phyloP scores from a whole-genome alignment of 2,888 invertebrate genomes.

The Lithophane semibrunnea region DNA sequence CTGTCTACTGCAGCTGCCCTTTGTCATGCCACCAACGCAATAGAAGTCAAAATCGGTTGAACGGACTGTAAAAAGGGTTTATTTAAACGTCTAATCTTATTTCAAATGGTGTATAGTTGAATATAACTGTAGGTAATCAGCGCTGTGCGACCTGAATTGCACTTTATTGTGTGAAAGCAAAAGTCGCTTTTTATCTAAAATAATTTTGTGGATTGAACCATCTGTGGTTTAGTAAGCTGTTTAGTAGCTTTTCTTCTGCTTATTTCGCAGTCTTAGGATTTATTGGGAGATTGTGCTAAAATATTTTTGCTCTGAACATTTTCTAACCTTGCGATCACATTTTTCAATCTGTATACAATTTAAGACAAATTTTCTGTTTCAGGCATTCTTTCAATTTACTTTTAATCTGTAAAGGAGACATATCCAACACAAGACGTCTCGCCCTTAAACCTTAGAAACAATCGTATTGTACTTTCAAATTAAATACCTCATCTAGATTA shows the following conservation, averaged over 20 bases:
- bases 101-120: no score
- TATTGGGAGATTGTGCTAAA: constrained; percentile 21
- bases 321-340: neutral
- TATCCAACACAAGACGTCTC: constrained; percentile 3
- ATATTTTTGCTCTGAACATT: neutral
- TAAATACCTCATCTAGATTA: constrained; percentile 44
- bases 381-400: neutral
- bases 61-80: no score
- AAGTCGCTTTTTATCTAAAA: no score
- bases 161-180: no score
- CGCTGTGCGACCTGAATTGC: no score
- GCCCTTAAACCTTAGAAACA: constrained; percentile 15
- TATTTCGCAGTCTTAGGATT: constrained; percentile 28
- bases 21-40: no score
- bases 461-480: constrained; percentile 31
- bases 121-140: no score
- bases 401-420: neutral
- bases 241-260: constrained; percentile 8
- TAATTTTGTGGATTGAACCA: no score
- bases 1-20: no score
- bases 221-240: constrained; percentile 21
- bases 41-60: no score
- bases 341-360: neutral
- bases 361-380: neutral
- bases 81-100: no score